Percentiles rank a stretch among this genome's conserved stretches.
Conservation (phyloP, 2,113 vertebrate genomes). For the Cyphomyrus plagiostoma region DNA sequence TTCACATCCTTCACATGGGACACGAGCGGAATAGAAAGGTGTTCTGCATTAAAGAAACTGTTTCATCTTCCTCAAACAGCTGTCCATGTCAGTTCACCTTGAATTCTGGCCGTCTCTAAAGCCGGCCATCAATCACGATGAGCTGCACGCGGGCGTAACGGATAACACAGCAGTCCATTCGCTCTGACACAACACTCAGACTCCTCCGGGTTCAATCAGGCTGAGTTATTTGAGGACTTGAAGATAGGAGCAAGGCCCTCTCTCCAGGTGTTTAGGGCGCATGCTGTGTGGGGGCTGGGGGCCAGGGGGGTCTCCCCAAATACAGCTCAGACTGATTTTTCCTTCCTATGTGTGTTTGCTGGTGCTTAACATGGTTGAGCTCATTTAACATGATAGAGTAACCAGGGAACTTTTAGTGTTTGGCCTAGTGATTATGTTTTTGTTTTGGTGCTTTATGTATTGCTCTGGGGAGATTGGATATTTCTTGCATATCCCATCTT, state of each 20-base stretch:
- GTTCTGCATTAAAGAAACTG: neutral
- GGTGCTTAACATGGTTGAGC: neutral
- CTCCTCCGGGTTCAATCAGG: constrained; percentile 2
- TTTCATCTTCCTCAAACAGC: constrained; percentile 12
- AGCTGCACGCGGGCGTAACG: neutral
- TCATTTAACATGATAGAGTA: neutral
- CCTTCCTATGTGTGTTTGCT: neutral
- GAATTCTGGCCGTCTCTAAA: constrained; percentile 4
- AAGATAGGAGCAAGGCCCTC: neutral
- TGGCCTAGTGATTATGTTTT: neutral
- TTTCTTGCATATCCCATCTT: neutral
- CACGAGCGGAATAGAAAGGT: neutral
- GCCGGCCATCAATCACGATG: neutral
- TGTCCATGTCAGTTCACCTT: neutral
- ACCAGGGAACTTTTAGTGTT: neutral
- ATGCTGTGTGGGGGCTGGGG: neutral
- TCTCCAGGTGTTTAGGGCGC: neutral
- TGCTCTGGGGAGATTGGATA: neutral
- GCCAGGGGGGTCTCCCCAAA: neutral
- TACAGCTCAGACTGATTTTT: neutral
- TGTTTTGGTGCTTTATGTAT: neutral
- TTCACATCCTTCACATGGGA: neutral
- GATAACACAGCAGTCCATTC: neutral
- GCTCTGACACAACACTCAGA: neutral
- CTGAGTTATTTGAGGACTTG: neutral